phyloP scores from a whole-genome alignment of 1,140 invertebrate species.

The Drosophila lowei region DNA sequence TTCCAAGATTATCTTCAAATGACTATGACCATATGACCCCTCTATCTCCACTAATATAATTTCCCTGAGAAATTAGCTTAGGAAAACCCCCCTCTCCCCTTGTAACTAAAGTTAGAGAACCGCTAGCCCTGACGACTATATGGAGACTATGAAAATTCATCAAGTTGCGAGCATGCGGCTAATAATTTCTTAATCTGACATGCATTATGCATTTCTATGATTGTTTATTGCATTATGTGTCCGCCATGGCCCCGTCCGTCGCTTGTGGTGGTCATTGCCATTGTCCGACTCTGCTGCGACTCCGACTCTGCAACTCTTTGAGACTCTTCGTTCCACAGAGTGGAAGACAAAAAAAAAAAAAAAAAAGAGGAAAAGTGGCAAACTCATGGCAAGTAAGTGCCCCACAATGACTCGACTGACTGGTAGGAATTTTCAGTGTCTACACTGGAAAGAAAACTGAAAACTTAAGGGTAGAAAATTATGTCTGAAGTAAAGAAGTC shows the following conservation, averaged over 20 bases:
- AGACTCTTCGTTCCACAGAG: conserved; percentile 1
- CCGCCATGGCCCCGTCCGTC: conserved; percentile 12
- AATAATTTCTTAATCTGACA: conserved; percentile 78
- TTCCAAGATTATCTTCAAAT: no score
- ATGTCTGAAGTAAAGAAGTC: no score
- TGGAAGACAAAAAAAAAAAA: not conserved
- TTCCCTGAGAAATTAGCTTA: no score
- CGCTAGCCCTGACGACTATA: not conserved
- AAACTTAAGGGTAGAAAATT: no score
- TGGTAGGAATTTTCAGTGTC: conserved; percentile 47
- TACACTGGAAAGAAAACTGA: no score
- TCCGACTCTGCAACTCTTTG: not conserved
- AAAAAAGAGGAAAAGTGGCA: conserved; percentile 34
- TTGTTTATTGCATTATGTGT: conserved; percentile 65
- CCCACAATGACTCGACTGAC: conserved; percentile 67
- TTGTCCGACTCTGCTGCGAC: conserved; percentile 36
- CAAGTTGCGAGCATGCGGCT: conserved; percentile 36
- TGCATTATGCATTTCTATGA: conserved; percentile 78
- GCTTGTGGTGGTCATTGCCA: conserved; percentile 53
- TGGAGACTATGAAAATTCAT: not conserved
- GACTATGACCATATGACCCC: no score
- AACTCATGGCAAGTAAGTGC: conserved; percentile 67
- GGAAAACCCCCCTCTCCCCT: no score
- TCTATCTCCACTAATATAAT: no score
- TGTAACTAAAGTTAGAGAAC: no score